phyloP scores from a whole-genome alignment of 2,797 vertebrate genomes.

The Phataginus tetradactyla region DNA sequence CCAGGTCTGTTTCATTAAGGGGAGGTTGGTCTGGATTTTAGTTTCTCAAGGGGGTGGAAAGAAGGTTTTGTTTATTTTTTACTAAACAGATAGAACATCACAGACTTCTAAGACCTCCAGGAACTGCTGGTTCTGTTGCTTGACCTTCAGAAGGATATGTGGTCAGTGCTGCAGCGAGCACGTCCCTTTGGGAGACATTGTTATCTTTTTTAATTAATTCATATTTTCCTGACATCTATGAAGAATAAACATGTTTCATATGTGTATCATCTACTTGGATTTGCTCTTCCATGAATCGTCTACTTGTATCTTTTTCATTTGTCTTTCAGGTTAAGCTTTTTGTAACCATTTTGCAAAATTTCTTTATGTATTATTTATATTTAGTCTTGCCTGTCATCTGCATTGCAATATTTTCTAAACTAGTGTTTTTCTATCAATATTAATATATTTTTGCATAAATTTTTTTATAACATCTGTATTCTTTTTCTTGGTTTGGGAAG shows the following conservation, averaged over 20 bases:
- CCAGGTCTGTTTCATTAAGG: background rate
- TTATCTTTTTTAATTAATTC: background rate
- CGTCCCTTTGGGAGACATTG: background rate
- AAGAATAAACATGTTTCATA: background rate
- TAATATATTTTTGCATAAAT: slow-evolving; percentile 17
- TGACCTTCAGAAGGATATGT: background rate
- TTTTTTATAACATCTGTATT: background rate
- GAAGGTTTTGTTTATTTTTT: background rate
- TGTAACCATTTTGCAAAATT: background rate
- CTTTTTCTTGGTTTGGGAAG: background rate
- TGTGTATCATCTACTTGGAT: background rate
- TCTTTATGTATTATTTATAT: background rate
- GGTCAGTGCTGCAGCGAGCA: background rate
- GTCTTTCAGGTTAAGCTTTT: background rate
- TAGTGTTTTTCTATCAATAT: background rate
- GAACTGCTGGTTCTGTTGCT: background rate
- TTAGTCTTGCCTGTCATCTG: background rate
- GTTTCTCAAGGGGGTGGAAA: background rate
- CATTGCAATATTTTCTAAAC: background rate
- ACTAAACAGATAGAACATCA: background rate
- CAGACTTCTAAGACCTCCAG: background rate
- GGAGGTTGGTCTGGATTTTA: background rate
- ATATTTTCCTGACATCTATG: background rate
- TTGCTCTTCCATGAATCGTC: background rate
- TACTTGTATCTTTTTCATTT: background rate